These are phyloP conservation scores for Hucho hucho DNA, from an alignment of 2,113 vertebrate species.

Conservation along the genomic window DNA sequence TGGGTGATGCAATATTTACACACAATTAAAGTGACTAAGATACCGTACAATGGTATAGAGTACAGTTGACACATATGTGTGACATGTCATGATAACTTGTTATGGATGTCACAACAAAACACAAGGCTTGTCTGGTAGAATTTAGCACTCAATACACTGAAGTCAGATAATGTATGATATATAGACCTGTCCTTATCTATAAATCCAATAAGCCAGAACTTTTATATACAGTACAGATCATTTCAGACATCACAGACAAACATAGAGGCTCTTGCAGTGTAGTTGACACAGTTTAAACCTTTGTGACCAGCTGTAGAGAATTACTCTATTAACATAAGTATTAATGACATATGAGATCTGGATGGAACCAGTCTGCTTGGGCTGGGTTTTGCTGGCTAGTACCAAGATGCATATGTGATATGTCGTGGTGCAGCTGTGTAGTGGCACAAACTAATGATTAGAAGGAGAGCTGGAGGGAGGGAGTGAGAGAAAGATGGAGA, in stretches of 20 bases:
- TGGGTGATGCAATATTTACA: too few relatives aligned
- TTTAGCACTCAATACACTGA: not conserved
- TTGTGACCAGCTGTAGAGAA: constrained; percentile 14
- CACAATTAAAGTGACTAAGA: too few relatives aligned
- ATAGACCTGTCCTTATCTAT: not conserved
- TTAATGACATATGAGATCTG: constrained; percentile 23
- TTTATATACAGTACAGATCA: not conserved
- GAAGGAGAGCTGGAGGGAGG: not conserved
- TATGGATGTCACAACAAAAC: constrained; percentile 5
- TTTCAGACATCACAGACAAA: not conserved
- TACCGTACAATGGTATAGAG: too few relatives aligned
- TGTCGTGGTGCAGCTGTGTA: not conserved
- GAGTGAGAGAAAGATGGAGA: not conserved
- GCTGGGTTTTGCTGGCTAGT: not conserved
- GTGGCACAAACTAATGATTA: not conserved
- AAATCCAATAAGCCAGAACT: not conserved
- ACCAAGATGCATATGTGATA: not conserved
- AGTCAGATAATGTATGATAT: not conserved
- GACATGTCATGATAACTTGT: constrained; percentile 7
- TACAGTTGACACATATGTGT: too few relatives aligned
- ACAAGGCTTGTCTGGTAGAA: not conserved
- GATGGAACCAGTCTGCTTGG: constrained; percentile 5
- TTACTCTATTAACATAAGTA: constrained; percentile 8
- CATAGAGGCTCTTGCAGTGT: not conserved
- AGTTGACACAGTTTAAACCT: not conserved